phyloP scores from a whole-genome alignment of 2,888 invertebrate genomes.

The Agrypnus murinus region DNA sequence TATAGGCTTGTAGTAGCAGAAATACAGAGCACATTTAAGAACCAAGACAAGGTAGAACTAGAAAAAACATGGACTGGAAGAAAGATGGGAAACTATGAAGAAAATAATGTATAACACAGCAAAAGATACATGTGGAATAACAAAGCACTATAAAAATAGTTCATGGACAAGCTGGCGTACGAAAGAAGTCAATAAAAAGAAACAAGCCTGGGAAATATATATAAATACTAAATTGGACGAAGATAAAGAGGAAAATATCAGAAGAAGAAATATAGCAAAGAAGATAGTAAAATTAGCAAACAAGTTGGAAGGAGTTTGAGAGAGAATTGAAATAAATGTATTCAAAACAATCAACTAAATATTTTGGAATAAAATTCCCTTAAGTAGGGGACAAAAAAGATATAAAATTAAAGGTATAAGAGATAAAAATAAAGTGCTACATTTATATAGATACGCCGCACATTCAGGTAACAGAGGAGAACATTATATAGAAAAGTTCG shows the following conservation, averaged over 20 bases:
- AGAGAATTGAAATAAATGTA: constrained; percentile 4
- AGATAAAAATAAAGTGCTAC: constrained; percentile 10
- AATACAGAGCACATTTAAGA: constrained; percentile 3
- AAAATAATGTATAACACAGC: constrained; percentile 1
- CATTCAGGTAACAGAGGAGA: not conserved
- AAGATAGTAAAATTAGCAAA: constrained; percentile 14
- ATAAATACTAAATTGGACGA: constrained; percentile 5
- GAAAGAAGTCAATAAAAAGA: constrained; percentile 11
- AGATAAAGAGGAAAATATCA: constrained; percentile 6
- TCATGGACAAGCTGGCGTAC: constrained; percentile 2
- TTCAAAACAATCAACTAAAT: not conserved
- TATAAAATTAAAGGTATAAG: constrained; percentile 21
- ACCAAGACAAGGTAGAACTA: not conserved
- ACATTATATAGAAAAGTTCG: constrained; percentile 9
- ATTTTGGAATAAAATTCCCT: constrained; percentile 1
- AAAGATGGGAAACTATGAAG: no score
- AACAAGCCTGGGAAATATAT: constrained; percentile 10
- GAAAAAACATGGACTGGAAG: no score
- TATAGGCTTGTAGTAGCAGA: constrained; percentile 5
- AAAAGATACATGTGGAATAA: constrained; percentile 7
- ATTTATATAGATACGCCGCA: not conserved
- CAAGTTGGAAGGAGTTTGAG: constrained; percentile 10
- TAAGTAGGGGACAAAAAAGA: not conserved
- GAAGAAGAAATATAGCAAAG: constrained; percentile 1
- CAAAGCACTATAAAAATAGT: not conserved